A percentile compares a stretch with the other conserved stretches of the same genome.
These are phyloP conservation scores for Drosophila nigrodunni DNA, from an alignment of 1,140 invertebrate genomes.

Conservation along the genomic window DNA sequence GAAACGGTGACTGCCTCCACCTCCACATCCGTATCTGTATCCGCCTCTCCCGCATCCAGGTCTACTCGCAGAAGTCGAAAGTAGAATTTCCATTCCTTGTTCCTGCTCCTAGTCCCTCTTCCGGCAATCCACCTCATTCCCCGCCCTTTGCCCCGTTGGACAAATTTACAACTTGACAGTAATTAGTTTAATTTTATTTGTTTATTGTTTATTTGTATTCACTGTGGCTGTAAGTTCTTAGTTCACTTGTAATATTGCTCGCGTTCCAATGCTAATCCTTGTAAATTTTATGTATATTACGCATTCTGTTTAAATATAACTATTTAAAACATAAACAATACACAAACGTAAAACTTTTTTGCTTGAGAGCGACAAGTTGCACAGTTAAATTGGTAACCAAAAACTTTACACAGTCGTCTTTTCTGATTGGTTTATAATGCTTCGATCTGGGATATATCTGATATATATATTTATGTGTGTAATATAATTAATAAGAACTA, in stretches of 20 bases:
- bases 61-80: conserved; percentile 19
- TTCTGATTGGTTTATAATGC: too few relatives aligned
- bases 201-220: conserved; percentile 11
- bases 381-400: too few relatives aligned
- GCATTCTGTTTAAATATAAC: conserved; percentile 28
- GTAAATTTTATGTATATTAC: conserved; percentile 40
- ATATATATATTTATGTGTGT: conserved; percentile 10
- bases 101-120: background rate
- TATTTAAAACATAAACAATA: background rate
- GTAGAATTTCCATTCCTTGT: conserved; percentile 4
- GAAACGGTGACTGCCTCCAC: background rate
- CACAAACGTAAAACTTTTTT: too few relatives aligned
- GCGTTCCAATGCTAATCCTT: conserved; percentile 23
- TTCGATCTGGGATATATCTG: background rate
- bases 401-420: too few relatives aligned
- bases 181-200: conserved; percentile 17
- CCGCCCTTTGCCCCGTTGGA: background rate
- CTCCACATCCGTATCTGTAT: background rate
- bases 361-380: too few relatives aligned
- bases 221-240: conserved; percentile 1
- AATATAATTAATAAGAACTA: conserved; percentile 43
- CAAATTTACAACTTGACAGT: conserved; percentile 5
- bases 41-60: background rate
- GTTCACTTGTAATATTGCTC: conserved; percentile 7
- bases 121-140: background rate